Base-by-base conservation (phyloP, 2,888 invertebrate genomes). In the Troides oblongomaculatus region DNA sequence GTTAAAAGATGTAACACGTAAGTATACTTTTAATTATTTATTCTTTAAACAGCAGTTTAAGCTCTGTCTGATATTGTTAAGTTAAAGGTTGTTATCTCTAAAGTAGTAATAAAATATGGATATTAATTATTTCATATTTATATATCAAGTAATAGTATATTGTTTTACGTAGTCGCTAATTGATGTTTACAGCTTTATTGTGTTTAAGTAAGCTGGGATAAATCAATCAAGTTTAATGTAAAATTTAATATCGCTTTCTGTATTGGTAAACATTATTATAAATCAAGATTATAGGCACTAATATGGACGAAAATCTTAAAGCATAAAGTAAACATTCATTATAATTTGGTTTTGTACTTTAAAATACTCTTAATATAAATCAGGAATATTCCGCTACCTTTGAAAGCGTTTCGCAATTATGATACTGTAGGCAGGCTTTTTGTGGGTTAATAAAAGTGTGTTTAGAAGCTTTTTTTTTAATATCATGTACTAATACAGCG, bases 1-100 rank as follows among this genome's bases (percentile, higher is more conserved):
- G 72, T 82, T 93, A 59, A 92, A 93, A 75, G 91, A 90, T 76
- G 78, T 90, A 66, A 87, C 90, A 65, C 89, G 92, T 92, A 77
- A 92, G 91, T 87, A 36, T 12, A 57, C 21, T 23, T 63, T 59
- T 17, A 53, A 43, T 0, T 23, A 58, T 58, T 46, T 14, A 46
- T 46, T 30, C 12, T 46, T 46, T 12, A 14, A 46, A 46, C 12
- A 46, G 12, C 14, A 46, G 0, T 14, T 12, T 14, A 14, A 14
- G 12, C 14, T 46, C 4, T 46, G 14, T 46, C 46, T 46, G 14
- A 46, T 4, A 14, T 46, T 4, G 46, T 46, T 14, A 46, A 46
- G 14, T 14, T 46, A 46, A 30, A 30, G 30, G 30, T 30, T 30
- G 30, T 30, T 30, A 30, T 30, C 30, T 30, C 30, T 30, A 3